A percentile compares a stretch with the other conserved stretches of the same genome.
Conservation (phyloP, 2,888 invertebrate genomes). For the Liodrosophila aerea region DNA sequence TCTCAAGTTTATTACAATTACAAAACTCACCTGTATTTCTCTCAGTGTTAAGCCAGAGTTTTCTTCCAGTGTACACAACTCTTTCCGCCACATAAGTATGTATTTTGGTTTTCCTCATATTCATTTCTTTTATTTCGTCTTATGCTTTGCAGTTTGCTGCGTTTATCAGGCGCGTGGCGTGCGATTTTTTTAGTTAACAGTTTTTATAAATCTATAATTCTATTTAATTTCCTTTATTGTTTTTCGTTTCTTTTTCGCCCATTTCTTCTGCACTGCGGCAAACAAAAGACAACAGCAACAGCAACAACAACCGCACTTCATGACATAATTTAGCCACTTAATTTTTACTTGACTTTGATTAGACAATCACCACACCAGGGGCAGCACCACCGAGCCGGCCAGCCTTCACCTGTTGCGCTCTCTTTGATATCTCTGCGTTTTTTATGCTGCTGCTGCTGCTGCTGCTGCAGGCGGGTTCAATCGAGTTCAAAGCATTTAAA, state of each 20-base stretch:
- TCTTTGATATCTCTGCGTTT: conserved; percentile 29
- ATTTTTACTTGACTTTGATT: conserved; percentile 61
- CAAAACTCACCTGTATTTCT: too few species aligned
- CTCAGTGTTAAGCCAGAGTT: too few species aligned
- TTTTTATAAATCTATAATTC: too few species aligned
- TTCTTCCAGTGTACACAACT: background rate
- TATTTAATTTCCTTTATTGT: conserved; percentile 17
- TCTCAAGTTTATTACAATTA: too few species aligned
- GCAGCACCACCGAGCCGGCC: conserved; percentile 1
- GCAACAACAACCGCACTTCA: conserved; percentile 29
- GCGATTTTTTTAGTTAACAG: conserved; percentile 40
- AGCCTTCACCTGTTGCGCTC: conserved; percentile 26
- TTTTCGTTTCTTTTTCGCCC: conserved; percentile 11
- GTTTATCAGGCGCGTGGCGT: conserved; percentile 51
- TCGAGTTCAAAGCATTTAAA: conserved; percentile 66
- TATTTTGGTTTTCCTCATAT: background rate
- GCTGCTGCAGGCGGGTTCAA: conserved; percentile 57
- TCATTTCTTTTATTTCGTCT: conserved; percentile 21
- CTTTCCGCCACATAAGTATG: background rate
- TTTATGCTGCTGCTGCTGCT: too few species aligned
- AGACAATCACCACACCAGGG: conserved; percentile 47
- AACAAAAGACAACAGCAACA: conserved; percentile 42
- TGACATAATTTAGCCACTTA: conserved; percentile 69
- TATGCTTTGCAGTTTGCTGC: conserved; percentile 9
- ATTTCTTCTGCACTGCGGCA: conserved; percentile 53